Conservation (phyloP, 2,113 vertebrate species). For the Dolichotis patagonum region DNA sequence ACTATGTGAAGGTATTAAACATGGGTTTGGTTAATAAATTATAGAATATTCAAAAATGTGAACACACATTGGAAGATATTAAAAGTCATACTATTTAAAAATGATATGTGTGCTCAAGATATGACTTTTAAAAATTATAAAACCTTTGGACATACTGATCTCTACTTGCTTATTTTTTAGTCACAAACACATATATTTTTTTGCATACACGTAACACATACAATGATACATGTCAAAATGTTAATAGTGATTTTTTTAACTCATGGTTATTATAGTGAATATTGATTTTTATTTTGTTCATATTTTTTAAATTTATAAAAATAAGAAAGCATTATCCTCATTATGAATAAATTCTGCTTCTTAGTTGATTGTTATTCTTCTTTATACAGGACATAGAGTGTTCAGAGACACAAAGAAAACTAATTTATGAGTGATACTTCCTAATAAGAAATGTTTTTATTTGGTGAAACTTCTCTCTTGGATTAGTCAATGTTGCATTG, state of each 20-base stretch:
- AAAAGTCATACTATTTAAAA: background rate
- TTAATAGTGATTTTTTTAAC: background rate
- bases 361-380: background rate
- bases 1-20: background rate
- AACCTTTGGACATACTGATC: background rate
- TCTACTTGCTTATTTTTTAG: background rate
- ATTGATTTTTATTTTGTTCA: background rate
- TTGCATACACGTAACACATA: background rate
- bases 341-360: background rate
- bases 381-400: background rate
- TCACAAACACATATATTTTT: background rate
- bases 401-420: background rate
- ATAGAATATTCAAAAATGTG: background rate
- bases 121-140: background rate
- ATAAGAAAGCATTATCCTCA: constrained; percentile 22
- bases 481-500: background rate
- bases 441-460: background rate
- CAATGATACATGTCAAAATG: background rate
- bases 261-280: background rate
- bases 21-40: background rate
- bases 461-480: background rate
- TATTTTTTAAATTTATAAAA: constrained; percentile 22
- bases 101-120: background rate
- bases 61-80: background rate
- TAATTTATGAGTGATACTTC: background rate